phyloP scores from a whole-genome alignment of 2,113 vertebrate species.

The Eulemur macaco region DNA sequence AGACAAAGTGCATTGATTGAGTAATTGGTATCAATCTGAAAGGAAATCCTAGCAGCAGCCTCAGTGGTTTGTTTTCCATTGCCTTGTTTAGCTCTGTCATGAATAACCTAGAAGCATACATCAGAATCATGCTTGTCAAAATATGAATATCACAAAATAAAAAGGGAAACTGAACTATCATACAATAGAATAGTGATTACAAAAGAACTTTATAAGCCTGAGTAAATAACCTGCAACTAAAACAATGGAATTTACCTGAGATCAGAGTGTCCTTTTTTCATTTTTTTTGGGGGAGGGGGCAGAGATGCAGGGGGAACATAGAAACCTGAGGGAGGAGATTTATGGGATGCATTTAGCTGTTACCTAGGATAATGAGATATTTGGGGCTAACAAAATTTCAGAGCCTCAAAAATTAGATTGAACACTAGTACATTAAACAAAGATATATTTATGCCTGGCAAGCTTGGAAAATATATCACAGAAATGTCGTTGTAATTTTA shows the following conservation, averaged over 20 bases:
- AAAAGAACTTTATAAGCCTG: conserved; percentile 9
- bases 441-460: not conserved
- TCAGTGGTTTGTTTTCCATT: not conserved
- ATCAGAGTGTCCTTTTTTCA: not conserved
- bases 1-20: conserved; percentile 54
- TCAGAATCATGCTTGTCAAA: not conserved
- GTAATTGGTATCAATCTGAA: conserved; percentile 35
- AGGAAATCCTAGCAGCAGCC: not conserved
- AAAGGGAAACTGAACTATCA: not conserved
- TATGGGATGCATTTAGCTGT: not conserved
- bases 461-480: not conserved
- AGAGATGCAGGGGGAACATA: too few relatives aligned
- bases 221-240: not conserved
- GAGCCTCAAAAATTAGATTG: not conserved
- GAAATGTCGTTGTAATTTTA: not conserved
- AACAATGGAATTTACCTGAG: not conserved
- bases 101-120: not conserved
- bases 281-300: not conserved
- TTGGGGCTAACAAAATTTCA: conserved; percentile 10
- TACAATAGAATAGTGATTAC: not conserved
- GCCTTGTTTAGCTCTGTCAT: not conserved
- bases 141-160: not conserved
- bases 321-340: not conserved
- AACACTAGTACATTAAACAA: not conserved
- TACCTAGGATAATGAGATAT: not conserved